These are phyloP conservation scores for Novumbra hubbsi DNA, from an alignment of 2,797 vertebrate species.

Conservation along the genomic window DNA sequence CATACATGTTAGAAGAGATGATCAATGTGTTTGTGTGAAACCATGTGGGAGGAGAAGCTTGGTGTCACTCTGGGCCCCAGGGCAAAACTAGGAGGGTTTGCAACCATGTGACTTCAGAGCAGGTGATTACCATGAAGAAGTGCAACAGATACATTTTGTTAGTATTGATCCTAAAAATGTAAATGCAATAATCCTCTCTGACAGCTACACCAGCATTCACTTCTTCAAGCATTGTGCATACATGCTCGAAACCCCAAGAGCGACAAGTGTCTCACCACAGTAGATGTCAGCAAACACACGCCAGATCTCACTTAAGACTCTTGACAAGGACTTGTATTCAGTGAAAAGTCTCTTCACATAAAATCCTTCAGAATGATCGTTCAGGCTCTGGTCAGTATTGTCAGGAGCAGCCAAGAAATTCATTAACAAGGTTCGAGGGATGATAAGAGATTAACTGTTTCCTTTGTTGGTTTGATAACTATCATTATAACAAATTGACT, in stretches of 20 bases:
- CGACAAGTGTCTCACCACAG: not conserved
- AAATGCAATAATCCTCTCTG: too few relatives aligned
- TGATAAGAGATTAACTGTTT: too few relatives aligned
- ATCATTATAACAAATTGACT: too few relatives aligned
- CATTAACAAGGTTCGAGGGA: too few relatives aligned
- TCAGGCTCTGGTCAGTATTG: too few relatives aligned
- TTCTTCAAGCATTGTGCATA: not conserved
- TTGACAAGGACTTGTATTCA: too few relatives aligned
- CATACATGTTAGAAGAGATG: not conserved
- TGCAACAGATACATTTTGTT: constrained; percentile 23
- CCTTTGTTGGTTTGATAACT: too few relatives aligned
- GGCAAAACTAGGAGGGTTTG: not conserved
- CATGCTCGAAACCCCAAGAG: not conserved
- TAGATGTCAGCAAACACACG: too few relatives aligned
- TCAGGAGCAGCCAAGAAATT: too few relatives aligned
- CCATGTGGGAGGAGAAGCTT: not conserved
- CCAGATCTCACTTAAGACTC: too few relatives aligned
- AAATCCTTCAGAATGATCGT: too few relatives aligned
- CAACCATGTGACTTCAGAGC: constrained; percentile 4
- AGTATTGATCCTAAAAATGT: not conserved
- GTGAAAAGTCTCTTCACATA: too few relatives aligned
- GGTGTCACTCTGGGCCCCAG: not conserved
- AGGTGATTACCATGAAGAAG: constrained; percentile 23
- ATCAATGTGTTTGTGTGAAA: not conserved
- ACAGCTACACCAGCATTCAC: constrained; percentile 15